These are phyloP conservation scores for Odontomachus brunneus DNA, from an alignment of 1,140 invertebrate species.

Conservation along the genomic window DNA sequence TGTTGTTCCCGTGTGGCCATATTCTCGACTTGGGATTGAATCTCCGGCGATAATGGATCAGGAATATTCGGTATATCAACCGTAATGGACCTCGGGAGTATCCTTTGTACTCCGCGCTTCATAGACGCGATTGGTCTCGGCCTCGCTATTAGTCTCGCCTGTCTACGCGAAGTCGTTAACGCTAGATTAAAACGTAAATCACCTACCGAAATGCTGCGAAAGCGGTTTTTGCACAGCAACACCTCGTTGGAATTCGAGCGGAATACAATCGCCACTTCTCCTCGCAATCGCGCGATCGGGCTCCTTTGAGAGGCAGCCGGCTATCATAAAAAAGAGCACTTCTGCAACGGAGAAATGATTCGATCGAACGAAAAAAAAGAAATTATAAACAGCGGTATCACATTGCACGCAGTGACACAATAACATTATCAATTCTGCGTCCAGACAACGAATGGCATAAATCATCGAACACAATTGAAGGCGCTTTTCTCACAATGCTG, in stretches of 20 bases:
- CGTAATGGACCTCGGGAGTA: conserved; percentile 41
- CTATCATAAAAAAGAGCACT: background rate
- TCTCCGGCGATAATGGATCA: conserved; percentile 44
- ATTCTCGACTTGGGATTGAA: conserved; percentile 41
- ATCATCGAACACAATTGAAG: conserved; percentile 29
- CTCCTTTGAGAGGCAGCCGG: background rate
- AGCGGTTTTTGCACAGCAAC: conserved; percentile 51
- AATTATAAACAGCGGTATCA: conserved; percentile 19
- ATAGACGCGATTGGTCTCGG: conserved; percentile 73
- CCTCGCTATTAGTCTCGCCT: conserved; percentile 71
- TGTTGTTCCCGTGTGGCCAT: conserved; percentile 11
- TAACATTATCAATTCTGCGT: conserved; percentile 22
- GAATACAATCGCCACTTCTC: conserved; percentile 46
- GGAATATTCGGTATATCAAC: conserved; percentile 54
- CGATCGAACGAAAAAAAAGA: conserved; percentile 12
- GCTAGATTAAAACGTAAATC: conserved; percentile 64
- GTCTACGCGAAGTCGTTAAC: conserved; percentile 59
- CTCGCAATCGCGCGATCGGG: conserved; percentile 5
- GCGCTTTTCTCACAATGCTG: conserved; percentile 25
- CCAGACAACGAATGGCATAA: conserved; percentile 33
- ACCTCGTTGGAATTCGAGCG: conserved; percentile 56
- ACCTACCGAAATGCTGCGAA: conserved; percentile 53
- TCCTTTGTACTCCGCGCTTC: conserved; percentile 70
- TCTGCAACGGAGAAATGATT: conserved; percentile 12
- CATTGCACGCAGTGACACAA: conserved; percentile 34